Percentiles rank a stretch among this genome's conserved stretches.
These are phyloP conservation scores for Dendroctonus ponderosae DNA, from an alignment of 1,140 invertebrate species.

Conservation along the genomic window DNA sequence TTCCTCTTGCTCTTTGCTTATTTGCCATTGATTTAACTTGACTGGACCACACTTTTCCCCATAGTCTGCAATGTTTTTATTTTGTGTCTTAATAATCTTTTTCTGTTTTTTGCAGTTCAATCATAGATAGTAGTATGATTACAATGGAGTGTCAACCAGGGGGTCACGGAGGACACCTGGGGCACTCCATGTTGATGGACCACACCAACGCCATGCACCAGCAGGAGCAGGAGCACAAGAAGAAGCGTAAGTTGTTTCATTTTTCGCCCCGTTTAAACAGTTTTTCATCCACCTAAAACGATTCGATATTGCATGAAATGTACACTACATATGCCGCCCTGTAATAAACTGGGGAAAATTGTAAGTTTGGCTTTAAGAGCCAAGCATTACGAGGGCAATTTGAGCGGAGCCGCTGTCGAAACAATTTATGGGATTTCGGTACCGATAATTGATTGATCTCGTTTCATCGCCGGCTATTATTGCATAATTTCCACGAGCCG, in stretches of 20 bases:
- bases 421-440: constrained; percentile 9
- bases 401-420: neutral
- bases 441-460: constrained; percentile 6
- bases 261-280: no score
- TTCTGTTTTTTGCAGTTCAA: constrained; percentile 40
- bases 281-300: neutral
- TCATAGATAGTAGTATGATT: constrained; percentile 50
- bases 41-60: neutral
- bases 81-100: neutral
- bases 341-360: neutral
- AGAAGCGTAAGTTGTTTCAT: constrained; percentile 45
- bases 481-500: neutral
- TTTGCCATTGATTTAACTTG: neutral
- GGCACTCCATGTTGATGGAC: constrained; percentile 52
- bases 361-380: neutral
- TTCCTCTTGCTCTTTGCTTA: neutral
- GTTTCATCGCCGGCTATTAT: neutral
- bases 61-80: neutral
- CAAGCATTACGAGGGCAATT: constrained; percentile 5
- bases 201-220: constrained; percentile 44
- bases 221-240: constrained; percentile 48
- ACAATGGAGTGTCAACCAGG: constrained; percentile 53
- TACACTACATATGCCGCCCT: neutral
- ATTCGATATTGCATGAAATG: neutral
- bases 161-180: constrained; percentile 50